Base-by-base conservation (phyloP, 1,140 invertebrate genomes). In the Drosophila arizonae region DNA sequence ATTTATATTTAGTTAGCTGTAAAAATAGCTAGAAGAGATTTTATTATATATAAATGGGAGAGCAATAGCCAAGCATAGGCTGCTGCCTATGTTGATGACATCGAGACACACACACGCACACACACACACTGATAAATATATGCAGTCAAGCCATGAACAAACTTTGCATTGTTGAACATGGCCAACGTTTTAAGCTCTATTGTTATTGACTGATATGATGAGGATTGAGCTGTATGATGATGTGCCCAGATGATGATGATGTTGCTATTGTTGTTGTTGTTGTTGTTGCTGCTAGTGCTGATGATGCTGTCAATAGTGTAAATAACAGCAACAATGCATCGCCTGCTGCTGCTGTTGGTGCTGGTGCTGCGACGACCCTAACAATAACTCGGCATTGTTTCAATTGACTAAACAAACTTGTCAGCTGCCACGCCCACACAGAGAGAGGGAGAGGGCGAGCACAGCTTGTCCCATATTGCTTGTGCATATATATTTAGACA, bases 331-430 rank as follows among this genome's bases (percentile, higher is more conserved):
- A 39, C 36, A 39, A 76, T 76, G 82, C 61, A 54, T 79, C 63
- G 80, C 72, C 50, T 41, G 43, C 43, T 46, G 43, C 15, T 17
- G 43, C 43, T 46, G 43, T 6, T 17, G 15, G 4, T 39, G 28
- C 36, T 45, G 17, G 9, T 48, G 41, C n/a, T 72, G 64, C 50
- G 6, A 10, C 26, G 41, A 21, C 50, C 30, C 51, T 57, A 52
- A 78, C 81, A 86, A 81, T 85, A 81, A 75, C 67, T 75, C 55
- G 55, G 55, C 81, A 86, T 85, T 85, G 81, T 87, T 87, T 87
- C 75, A 77, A 87, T 81, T 64, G 63, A 85, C 74, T 77, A 87
- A 86, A 68, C 82, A 74, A 66, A 79, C 58, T 26, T 54, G 45
- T 11, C 33, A 54, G 24, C 58, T 52, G 60, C 58, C 74, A 79